Evolutionary conservation across 2,797 vertebrate species (phyloP).

Genomic region (Hydrolagus colliei): DNA sequence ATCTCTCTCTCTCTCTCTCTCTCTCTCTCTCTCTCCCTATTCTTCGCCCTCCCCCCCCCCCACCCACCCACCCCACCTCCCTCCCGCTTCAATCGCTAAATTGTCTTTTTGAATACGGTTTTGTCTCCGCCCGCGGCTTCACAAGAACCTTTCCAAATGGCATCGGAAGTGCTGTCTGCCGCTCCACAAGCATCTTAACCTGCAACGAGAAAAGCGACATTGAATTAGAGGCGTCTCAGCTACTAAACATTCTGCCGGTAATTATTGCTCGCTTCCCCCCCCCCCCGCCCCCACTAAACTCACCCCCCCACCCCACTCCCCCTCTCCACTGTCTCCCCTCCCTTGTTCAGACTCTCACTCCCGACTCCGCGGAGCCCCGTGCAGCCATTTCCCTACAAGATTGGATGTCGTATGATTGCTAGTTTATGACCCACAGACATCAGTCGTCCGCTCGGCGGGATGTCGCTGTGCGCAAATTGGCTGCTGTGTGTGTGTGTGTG

Average conservation of each 20-base stretch:
- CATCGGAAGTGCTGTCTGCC: background rate
- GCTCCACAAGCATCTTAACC: constrained; percentile 25
- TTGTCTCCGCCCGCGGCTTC: background rate
- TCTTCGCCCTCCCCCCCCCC: background rate
- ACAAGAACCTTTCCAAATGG: background rate
- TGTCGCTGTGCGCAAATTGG: no score
- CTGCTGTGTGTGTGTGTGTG: no score
- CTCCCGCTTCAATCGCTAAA: background rate
- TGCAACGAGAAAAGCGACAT: background rate
- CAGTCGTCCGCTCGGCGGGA: no score
- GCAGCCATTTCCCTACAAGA: no score
- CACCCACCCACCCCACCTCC: background rate
- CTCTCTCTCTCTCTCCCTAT: background rate
- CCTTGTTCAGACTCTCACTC: background rate
- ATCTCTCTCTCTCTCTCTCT: background rate
- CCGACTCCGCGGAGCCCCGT: background rate
- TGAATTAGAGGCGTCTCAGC: background rate
- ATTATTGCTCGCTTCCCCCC: background rate
- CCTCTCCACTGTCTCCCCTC: background rate
- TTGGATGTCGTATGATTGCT: no score
- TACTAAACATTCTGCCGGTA: no score
- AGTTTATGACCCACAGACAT: no score
- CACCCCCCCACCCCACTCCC: background rate
- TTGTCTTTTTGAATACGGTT: no score
- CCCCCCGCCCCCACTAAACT: background rate